Evolutionary conservation across 1,140 invertebrate genomes (phyloP).

Genomic region (Zaprionus capensis): DNA sequence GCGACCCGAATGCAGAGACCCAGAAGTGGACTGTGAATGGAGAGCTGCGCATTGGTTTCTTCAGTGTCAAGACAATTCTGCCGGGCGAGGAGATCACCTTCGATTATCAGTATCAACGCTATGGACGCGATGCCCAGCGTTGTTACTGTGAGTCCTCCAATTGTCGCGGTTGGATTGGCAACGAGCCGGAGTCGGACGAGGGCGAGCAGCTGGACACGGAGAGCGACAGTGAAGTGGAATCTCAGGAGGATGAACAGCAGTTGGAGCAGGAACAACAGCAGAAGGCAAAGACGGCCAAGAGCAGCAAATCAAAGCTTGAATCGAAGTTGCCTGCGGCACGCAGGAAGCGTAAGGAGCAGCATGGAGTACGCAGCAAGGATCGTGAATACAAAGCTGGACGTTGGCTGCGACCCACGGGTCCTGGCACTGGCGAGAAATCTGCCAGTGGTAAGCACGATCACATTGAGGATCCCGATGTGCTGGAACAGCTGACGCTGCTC

Average conservation of each 20-base stretch:
- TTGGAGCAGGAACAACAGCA: constrained; percentile 52
- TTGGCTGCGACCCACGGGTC: constrained; percentile 56
- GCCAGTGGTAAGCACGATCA: constrained; percentile 42
- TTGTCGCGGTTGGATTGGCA: constrained; percentile 98
- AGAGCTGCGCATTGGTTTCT: constrained; percentile 98
- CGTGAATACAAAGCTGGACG: constrained; percentile 69
- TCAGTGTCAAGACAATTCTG: constrained; percentile 92
- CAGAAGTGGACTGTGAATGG: constrained; percentile 99
- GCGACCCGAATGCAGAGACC: constrained; percentile 98
- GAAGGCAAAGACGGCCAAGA: constrained; percentile 27
- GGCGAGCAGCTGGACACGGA: constrained; percentile 86
- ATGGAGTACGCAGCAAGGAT: constrained; percentile 53
- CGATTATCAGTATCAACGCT: constrained; percentile 99
- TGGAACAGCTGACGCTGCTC: constrained; percentile 92
- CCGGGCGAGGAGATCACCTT: constrained; percentile 98
- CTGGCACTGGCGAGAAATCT: constrained; percentile 22
- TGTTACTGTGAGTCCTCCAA: constrained; percentile 95
- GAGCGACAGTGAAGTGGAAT: constrained; percentile 66
- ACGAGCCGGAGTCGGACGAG: constrained; percentile 90
- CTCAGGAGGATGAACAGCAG: constrained; percentile 13
- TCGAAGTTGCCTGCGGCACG: constrained; percentile 20
- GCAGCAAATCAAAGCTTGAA: constrained; percentile 26
- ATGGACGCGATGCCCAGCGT: constrained; percentile 97
- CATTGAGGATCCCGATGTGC: constrained; percentile 86
- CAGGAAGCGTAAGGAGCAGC: constrained; percentile 47